These are phyloP conservation scores for Eupsilia transversa DNA, from an alignment of 2,888 invertebrate species.

Conservation along the genomic window DNA sequence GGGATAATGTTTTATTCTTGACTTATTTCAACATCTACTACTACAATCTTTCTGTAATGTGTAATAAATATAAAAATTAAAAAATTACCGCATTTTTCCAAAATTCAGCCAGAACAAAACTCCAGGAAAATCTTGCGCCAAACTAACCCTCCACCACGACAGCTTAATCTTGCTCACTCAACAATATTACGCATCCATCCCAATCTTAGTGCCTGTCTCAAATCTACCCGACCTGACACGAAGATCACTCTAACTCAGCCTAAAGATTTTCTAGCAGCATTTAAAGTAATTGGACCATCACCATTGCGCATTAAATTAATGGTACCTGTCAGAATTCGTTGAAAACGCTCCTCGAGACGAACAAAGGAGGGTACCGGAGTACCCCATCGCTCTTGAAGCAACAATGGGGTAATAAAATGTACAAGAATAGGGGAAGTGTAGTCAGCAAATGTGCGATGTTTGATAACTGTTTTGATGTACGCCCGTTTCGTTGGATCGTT, in stretches of 20 bases:
- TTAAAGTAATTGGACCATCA: slow-evolving; percentile 74
- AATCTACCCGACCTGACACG: slow-evolving; percentile 38
- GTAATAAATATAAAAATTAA: too few relatives aligned
- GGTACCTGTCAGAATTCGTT: slow-evolving; percentile 80
- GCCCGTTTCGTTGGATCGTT: slow-evolving; percentile 32
- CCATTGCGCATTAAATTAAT: slow-evolving; percentile 79
- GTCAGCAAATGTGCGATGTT: slow-evolving; percentile 67
- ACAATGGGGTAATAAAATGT: slow-evolving; percentile 84
- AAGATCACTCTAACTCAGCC: slow-evolving; percentile 54
- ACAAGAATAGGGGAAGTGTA: slow-evolving; percentile 71
- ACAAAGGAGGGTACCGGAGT: slow-evolving; percentile 68
- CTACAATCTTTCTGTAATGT: not conserved
- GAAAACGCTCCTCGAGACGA: slow-evolving; percentile 74
- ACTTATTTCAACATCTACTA: not conserved
- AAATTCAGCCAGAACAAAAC: not conserved
- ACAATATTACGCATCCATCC: slow-evolving; percentile 20
- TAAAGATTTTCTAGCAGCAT: slow-evolving; percentile 66
- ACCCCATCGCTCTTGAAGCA: slow-evolving; percentile 78
- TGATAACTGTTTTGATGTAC: slow-evolving; percentile 66
- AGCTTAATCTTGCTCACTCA: slow-evolving; percentile 45
- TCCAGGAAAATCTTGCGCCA: not conserved
- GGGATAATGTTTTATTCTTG: not conserved
- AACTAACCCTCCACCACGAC: not conserved
- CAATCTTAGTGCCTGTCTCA: slow-evolving; percentile 34
- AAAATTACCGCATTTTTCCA: too few relatives aligned